Base-by-base conservation (phyloP, 2,888 invertebrate genomes). In the Drosophila infuscata region DNA sequence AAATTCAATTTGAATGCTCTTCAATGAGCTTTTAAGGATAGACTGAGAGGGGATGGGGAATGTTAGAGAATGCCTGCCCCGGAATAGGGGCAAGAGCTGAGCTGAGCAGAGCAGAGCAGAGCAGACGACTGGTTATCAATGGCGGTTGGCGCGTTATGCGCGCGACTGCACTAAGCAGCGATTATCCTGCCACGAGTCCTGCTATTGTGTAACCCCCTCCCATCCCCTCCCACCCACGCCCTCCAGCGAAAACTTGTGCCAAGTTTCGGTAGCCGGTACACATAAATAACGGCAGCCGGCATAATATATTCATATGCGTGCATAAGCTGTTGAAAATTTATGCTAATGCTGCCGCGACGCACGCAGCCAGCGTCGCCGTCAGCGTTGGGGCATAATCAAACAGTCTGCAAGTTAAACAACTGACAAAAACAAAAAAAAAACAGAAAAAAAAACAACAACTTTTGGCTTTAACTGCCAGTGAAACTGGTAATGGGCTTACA, bases 1-100 rank as follows among this genome's bases (percentile, higher is more conserved):
- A 89, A 90, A 90, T 90, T 88, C 82, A 90, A 89, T 89, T 90
- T 90, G 82, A 89, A 89, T 83, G 82, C 87, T 81, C 83, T 86
- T 83, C 90, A 88, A 90, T 90, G 89, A 76, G 77, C 77, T 75
- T 79, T 70, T 74, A 74, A 76, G 66, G 66, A 63, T 75, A 69
- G 36, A 41, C 17, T 41, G 25, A 8, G 25, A 20, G 11, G 49
- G 43, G 48, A 49, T 29, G 54, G 11, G 46, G 48, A 17, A 46
- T 36, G 35, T 41, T 48, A 17, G 56, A 33, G 51, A 9, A 20
- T 35, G 17, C 46, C 36, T 51, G 36, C n/a, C 29, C 25, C 3
- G 49, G 36, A 20, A 43, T 38, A 36, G 43, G 51, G 52, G 38
- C 46, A 46, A 15, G 46, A 46, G 8, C 46, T 46, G 15, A 15